phyloP scores from a whole-genome alignment of 2,888 invertebrate species.

The Tetragnatha montana region DNA sequence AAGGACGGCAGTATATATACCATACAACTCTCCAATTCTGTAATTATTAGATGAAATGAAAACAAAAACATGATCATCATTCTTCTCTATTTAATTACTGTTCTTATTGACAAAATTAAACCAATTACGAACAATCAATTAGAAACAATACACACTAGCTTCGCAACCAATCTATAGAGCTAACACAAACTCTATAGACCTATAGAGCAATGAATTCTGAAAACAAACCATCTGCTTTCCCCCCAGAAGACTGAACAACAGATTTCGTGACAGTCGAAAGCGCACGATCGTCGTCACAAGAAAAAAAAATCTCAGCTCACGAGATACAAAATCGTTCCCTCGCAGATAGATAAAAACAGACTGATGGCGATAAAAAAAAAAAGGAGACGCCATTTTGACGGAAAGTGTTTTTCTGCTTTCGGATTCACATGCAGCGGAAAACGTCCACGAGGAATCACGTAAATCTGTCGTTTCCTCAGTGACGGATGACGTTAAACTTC shows the following conservation, averaged over 20 bases:
- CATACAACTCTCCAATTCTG: too few relatives aligned
- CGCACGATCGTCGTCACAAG: background rate
- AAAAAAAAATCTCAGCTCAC: slow-evolving; percentile 9
- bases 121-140: too few relatives aligned
- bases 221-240: too few relatives aligned
- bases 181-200: too few relatives aligned
- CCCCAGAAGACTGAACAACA: background rate
- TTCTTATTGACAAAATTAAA: too few relatives aligned
- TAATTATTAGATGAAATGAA: too few relatives aligned
- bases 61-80: too few relatives aligned
- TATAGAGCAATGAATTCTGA: too few relatives aligned
- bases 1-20: too few relatives aligned
- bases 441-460: slow-evolving; percentile 30
- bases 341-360: background rate
- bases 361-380: background rate
- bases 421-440: background rate
- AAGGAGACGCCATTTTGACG: background rate
- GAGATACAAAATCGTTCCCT: background rate
- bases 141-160: too few relatives aligned
- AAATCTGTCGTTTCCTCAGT: slow-evolving; percentile 42
- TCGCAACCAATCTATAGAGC: too few relatives aligned
- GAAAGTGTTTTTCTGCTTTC: background rate
- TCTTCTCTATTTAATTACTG: too few relatives aligned
- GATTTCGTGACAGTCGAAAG: slow-evolving; percentile 19
- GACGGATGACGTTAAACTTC: slow-evolving; percentile 40